phyloP scores from a whole-genome alignment of 2,888 invertebrate species.

The Entomobrya proxima region DNA sequence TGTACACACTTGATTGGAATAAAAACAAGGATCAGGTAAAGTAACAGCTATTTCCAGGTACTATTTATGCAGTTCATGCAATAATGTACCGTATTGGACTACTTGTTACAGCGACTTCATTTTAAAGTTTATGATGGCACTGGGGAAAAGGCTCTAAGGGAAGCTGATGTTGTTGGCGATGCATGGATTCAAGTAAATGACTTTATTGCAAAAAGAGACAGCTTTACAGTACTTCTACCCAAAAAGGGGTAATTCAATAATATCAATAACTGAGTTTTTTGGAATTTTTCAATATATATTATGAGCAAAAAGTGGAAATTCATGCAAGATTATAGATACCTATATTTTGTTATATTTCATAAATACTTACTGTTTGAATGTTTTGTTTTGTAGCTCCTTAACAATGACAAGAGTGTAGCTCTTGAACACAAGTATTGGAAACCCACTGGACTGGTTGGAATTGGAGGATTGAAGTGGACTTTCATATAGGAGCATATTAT shows the following conservation, averaged over 20 bases:
- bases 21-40: conserved; percentile 57
- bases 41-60: no score
- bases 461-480: no score
- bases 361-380: neutral
- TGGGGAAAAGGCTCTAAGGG: neutral
- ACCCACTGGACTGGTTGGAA: no score
- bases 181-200: conserved; percentile 58
- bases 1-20: conserved; percentile 49
- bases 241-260: conserved; percentile 38
- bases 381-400: conserved; percentile 30
- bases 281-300: no score
- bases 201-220: conserved; percentile 49
- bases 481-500: no score
- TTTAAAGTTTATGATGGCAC: conserved; percentile 46
- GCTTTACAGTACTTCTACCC: conserved; percentile 41
- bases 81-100: no score
- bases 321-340: no score
- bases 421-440: neutral
- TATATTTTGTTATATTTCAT: neutral
- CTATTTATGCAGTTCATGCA: no score
- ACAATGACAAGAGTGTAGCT: conserved; percentile 45
- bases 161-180: conserved; percentile 33
- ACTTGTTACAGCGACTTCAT: conserved; percentile 38
- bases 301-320: no score
- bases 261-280: no score